A percentile compares a stretch with the other conserved stretches of the same genome.
Evolutionary conservation across 2,113 vertebrate genomes (phyloP).

Genomic region (Phainopepla nitens): DNA sequence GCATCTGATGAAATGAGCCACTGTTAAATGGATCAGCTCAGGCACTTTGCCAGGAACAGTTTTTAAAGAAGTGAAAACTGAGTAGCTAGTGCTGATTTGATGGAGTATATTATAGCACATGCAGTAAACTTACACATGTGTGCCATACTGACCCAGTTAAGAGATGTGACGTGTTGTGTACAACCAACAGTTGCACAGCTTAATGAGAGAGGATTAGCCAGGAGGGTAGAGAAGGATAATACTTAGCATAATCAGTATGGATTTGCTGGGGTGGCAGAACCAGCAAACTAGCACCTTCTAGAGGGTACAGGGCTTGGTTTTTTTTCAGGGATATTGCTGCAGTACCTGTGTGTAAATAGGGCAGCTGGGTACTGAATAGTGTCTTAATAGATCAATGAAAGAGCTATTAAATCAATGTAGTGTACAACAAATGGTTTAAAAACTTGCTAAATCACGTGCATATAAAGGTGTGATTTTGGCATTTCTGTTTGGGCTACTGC

Average conservation of each 20-base stretch:
- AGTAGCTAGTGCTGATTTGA: neutral
- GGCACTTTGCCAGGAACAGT: neutral
- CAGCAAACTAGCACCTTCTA: neutral
- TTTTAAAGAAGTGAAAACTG: neutral
- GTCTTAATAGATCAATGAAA: neutral
- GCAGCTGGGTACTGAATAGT: neutral
- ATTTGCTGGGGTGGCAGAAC: accelerated
- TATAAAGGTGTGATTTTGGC: neutral
- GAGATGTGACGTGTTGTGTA: neutral
- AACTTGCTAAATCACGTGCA: neutral
- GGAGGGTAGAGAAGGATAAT: neutral
- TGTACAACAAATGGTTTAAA: neutral
- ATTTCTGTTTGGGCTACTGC: neutral
- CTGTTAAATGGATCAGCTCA: neutral
- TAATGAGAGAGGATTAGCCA: neutral
- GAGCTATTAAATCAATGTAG: neutral
- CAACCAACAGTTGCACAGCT: neutral
- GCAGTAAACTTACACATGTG: neutral
- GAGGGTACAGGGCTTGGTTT: neutral
- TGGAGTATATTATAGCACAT: neutral
- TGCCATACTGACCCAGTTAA: neutral
- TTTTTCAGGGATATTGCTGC: neutral
- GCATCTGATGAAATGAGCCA: neutral
- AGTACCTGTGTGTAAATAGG: neutral
- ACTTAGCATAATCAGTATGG: neutral